Percentiles rank a stretch among this genome's conserved stretches.
Conservation (phyloP, 2,113 vertebrate species). For the Rhagologus leucostigma region DNA sequence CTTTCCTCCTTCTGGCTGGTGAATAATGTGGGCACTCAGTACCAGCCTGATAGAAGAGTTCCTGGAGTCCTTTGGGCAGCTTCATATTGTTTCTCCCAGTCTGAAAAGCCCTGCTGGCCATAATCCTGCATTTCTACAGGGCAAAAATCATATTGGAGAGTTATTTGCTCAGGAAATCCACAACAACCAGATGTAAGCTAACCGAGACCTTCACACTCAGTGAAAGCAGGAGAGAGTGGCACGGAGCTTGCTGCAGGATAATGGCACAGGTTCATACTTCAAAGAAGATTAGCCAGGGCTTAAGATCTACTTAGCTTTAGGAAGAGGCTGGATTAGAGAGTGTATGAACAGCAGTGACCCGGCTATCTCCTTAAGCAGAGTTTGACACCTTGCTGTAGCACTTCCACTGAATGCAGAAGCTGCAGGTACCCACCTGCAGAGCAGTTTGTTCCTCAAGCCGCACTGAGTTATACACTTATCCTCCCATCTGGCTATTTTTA, state of each 20-base stretch:
- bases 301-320: conserved; percentile 13
- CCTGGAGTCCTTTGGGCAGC: neutral
- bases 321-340: conserved; percentile 30
- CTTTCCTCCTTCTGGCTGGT: neutral
- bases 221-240: neutral
- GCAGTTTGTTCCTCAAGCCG: neutral
- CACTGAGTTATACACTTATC: neutral
- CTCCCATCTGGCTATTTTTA: neutral
- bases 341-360: neutral
- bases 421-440: neutral
- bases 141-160: neutral
- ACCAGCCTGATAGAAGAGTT: neutral
- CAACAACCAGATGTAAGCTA: neutral
- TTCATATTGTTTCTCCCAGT: neutral
- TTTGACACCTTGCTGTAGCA: neutral
- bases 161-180: neutral
- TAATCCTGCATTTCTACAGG: neutral
- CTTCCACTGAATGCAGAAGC: neutral
- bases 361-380: neutral
- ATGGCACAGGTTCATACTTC: neutral
- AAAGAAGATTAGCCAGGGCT: conserved; percentile 47
- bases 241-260: neutral
- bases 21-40: neutral
- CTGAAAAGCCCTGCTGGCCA: neutral
- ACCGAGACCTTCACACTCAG: neutral